Percentiles rank a stretch among this genome's conserved stretches.
These are phyloP conservation scores for Hypocryptadius cinnamomeus DNA, from an alignment of 2,113 vertebrate genomes.

Conservation along the genomic window DNA sequence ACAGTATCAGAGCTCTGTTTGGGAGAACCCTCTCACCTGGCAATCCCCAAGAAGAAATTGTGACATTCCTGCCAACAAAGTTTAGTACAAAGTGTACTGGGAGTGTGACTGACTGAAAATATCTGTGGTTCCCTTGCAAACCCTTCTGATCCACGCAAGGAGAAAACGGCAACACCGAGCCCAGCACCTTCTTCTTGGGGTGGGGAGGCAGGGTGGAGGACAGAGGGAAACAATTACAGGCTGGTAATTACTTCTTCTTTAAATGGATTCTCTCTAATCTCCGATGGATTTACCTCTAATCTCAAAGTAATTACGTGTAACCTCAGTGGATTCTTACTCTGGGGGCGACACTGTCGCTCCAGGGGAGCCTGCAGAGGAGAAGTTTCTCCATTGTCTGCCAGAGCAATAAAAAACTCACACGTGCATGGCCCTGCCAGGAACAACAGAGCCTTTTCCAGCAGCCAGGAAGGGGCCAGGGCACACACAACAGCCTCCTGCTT, in stretches of 20 bases:
- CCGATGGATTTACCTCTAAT: constrained; percentile 57
- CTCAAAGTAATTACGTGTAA: constrained; percentile 64
- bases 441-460: neutral
- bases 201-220: neutral
- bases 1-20: neutral
- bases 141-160: fast-evolving
- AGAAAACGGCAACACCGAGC: neutral
- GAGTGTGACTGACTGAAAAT: neutral
- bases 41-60: neutral
- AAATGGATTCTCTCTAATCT: constrained; percentile 50
- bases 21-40: neutral
- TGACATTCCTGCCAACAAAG: neutral
- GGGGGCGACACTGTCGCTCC: neutral
- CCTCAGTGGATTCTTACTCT: constrained; percentile 34
- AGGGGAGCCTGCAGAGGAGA: constrained; percentile 1
- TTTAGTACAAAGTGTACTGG: neutral
- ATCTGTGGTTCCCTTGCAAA: neutral
- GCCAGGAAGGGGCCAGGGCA: neutral
- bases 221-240: constrained; percentile 53
- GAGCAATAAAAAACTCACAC: neutral
- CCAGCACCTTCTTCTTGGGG: neutral
- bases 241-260: constrained; percentile 61
- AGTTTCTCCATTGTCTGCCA: constrained; percentile 25
- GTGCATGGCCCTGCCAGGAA: neutral
- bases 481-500: neutral